Base-by-base conservation (phyloP, 1,140 invertebrate genomes). In the Hestina assimilis region DNA sequence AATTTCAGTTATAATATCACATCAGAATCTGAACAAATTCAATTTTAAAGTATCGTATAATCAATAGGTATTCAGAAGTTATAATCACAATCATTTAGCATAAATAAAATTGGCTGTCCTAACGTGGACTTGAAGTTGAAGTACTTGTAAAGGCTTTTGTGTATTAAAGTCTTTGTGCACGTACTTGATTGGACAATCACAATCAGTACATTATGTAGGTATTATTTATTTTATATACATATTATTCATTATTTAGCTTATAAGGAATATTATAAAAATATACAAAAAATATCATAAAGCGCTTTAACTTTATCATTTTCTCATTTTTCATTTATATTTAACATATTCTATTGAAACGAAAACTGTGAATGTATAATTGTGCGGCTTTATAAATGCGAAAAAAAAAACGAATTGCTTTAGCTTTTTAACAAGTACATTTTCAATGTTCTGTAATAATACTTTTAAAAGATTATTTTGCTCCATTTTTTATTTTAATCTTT, bases 91-190 rank as follows among this genome's bases (percentile, higher is more conserved):
- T 15, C 26, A 38, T 31, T 21, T 59, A 29, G 24, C 42, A 54
- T 42, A 8, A 17, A 29, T 20, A 26, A 14, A 51, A 51, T 9
- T 46, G n/a, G 17, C 33, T 42, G 60, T 63, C 60, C 55, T 23
- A 7, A 17, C 7, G 43, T 11, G 60, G 60, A 63, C 55, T 48
- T 53, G 42, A 52, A 53, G 38, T 63, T 28, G 48, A 55, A 72
- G 83, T 86, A 88, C 85, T 85, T 86, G 83, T 85, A 72, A 75
- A 70, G 85, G 70, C 85, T 88, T 88, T 88, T 82, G 67, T 35
- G 52, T 63, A 60, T 72, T 88, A 88, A 88, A 88, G 85, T 85
- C 85, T 84, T 74, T 61, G 54, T 52, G 76, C 80, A 86, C 79
- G 83, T 83, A 78, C 81, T 59, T 23, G 55, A 71, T 73, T 60